Evolutionary conservation across 2,888 invertebrate species (phyloP).

Genomic region (Tetropium fuscum): DNA sequence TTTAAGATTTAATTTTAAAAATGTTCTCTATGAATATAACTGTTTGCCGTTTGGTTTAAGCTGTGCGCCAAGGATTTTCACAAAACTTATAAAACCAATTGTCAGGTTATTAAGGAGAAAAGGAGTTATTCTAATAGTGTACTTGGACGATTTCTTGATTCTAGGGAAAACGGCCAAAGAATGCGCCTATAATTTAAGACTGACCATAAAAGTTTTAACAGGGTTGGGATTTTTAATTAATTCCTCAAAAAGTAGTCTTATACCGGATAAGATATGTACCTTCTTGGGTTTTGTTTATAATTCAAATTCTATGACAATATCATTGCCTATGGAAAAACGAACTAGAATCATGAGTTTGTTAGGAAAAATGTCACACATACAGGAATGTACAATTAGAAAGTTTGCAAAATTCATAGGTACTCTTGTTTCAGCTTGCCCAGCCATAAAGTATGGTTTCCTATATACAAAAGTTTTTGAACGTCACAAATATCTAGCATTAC

Average conservation of each 20-base stretch:
- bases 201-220: slow-evolving; percentile 23
- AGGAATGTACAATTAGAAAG: slow-evolving; percentile 16
- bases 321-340: not conserved
- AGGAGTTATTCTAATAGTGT: slow-evolving; percentile 39
- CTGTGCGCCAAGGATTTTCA: slow-evolving; percentile 46
- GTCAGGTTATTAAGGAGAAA: slow-evolving; percentile 32
- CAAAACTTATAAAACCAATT: slow-evolving; percentile 47
- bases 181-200: slow-evolving; percentile 28
- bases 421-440: slow-evolving; percentile 32
- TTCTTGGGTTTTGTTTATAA: slow-evolving; percentile 39
- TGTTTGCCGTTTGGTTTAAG: no score
- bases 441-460: slow-evolving; percentile 6
- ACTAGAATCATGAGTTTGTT: not conserved
- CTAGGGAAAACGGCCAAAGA: slow-evolving; percentile 10
- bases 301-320: slow-evolving; percentile 1
- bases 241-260: slow-evolving; percentile 32
- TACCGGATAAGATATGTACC: slow-evolving; percentile 21
- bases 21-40: no score
- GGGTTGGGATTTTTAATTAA: slow-evolving; percentile 41
- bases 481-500: slow-evolving; percentile 14
- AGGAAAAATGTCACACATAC: not conserved
- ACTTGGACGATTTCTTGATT: slow-evolving; percentile 45
- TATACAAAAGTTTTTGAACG: slow-evolving; percentile 29
- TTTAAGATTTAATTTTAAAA: no score
- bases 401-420: slow-evolving; percentile 30